Conservation (phyloP, 2,888 invertebrate species). For the Hylaea fasciaria region DNA sequence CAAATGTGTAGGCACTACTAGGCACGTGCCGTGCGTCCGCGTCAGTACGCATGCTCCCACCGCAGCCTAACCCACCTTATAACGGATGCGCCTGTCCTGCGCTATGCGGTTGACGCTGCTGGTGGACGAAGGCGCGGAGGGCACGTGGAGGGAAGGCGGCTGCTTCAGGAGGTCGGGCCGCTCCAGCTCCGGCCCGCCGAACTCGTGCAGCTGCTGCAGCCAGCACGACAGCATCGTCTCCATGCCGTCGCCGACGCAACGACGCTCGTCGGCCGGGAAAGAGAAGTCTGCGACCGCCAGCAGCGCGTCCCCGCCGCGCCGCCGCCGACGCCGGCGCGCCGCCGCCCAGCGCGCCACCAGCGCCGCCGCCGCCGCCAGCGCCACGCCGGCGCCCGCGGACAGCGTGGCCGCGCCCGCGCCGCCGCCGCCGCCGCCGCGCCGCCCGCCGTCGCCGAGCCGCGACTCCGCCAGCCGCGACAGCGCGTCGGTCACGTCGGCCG, state of each 20-base stretch:
- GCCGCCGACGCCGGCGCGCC: conserved; percentile 23
- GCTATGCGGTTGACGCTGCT: conserved; percentile 77
- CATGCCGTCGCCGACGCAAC: conserved; percentile 88
- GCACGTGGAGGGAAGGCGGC: conserved; percentile 64
- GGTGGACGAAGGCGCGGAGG: conserved; percentile 81
- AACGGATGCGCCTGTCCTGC: conserved; percentile 90
- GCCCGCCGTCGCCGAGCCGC: conserved; percentile 21
- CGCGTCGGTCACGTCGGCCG: conserved; percentile 44
- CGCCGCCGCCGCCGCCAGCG: conserved; percentile 39
- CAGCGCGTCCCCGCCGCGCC: conserved; percentile 43
- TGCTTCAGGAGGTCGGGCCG: conserved; percentile 93
- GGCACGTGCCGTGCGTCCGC: too few relatives aligned
- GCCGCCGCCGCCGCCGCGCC: conserved; percentile 31
- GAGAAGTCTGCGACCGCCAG: conserved; percentile 55
- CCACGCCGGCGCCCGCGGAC: conserved; percentile 32
- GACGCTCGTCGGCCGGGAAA: conserved; percentile 65
- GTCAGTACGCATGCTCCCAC: too few relatives aligned
- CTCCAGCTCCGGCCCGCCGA: conserved; percentile 92
- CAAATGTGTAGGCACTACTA: too few relatives aligned
- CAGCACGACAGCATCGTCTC: conserved; percentile 94
- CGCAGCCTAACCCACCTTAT: conserved; percentile 87
- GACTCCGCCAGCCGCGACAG: conserved; percentile 38
- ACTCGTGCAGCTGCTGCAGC: conserved; percentile 93
- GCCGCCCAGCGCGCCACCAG: conserved; percentile 40
- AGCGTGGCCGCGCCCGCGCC: conserved; percentile 25